Evolutionary conservation across 2,888 invertebrate genomes (phyloP), one percentile per base, ranked within the genome.

Genomic region (Eilema depressum): DNA sequence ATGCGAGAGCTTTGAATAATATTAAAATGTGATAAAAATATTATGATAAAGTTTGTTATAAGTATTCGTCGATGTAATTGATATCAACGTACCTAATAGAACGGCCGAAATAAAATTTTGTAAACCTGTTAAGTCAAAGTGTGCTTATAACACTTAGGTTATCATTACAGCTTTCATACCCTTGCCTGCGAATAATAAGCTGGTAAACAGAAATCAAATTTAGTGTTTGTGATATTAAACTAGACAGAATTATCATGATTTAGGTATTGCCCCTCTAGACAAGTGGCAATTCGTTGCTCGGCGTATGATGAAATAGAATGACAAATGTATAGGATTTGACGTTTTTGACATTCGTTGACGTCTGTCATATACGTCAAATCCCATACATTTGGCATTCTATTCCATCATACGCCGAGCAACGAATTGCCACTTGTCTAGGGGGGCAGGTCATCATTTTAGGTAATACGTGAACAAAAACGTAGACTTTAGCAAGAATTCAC

Each of bases 11-110:
- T 75, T 80, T 78, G 69, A 70, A 69, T 78, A 80, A 67, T 74
- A 30, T 80, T 75, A 56, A 71, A 75, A 75, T 81, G 82, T 81
- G 82, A 82, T 82, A 80, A 68, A 56, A 62, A 37, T 56, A 28
- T 63, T 30, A 56, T 30, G 10, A 65, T 53, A 53, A 53, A 53
- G 53, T 53, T 69, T 76, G 17, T 37, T 1, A 17, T 41, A 23
- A 41, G 17, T 37, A 33, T 4, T 5, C 3, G 37, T 41, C 63
- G 26, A 63, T 63, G 11, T 63, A 63, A 63, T 41, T 20, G 26
- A 41, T 63, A 26, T 63, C 7, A 41, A 63, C 63, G 26, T 41
- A 12, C 33, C 62, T 69, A 66, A 73, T 70, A 30, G 75, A 69
- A 78, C 79, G 81, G 79, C 79, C 81, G 73, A 56, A 66, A 64